A percentile compares a stretch with the other conserved stretches of the same genome.
phyloP scores from a whole-genome alignment of 2,888 invertebrate species.

The Oasisia sp. region DNA sequence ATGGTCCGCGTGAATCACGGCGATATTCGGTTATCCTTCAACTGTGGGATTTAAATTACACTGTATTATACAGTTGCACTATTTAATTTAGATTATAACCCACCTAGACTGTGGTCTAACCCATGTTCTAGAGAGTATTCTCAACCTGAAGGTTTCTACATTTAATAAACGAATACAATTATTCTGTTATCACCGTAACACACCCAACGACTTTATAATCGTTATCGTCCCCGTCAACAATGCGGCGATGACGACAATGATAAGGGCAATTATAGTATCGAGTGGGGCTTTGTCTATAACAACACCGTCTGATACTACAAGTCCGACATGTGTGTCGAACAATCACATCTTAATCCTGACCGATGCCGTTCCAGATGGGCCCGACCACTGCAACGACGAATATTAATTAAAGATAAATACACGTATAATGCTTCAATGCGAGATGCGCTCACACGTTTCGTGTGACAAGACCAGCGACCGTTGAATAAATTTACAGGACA shows the following conservation, averaged over 20 bases:
- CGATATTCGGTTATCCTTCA: neutral
- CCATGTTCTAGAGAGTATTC: no score
- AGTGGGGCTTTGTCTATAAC: neutral
- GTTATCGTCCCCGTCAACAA: neutral
- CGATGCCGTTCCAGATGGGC: neutral
- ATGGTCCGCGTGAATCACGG: neutral
- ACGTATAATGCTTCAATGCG: neutral
- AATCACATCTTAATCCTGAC: neutral
- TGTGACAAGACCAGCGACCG: neutral
- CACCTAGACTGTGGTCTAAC: neutral
- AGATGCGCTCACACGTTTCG: neutral
- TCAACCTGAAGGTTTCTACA: neutral
- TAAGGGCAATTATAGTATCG: neutral
- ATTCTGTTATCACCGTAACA: neutral
- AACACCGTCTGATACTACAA: neutral
- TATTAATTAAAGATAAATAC: conserved; percentile 17
- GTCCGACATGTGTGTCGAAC: neutral
- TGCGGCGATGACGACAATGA: neutral
- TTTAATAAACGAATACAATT: neutral
- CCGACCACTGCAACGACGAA: neutral
- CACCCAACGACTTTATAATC: neutral
- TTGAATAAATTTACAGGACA: neutral
- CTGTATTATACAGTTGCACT: no score
- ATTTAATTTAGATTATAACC: neutral
- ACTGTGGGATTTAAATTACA: neutral